Percentiles rank a stretch among this genome's conserved stretches.
phyloP scores from a whole-genome alignment of 2,797 vertebrate genomes.

The Eutrigla gurnardus region DNA sequence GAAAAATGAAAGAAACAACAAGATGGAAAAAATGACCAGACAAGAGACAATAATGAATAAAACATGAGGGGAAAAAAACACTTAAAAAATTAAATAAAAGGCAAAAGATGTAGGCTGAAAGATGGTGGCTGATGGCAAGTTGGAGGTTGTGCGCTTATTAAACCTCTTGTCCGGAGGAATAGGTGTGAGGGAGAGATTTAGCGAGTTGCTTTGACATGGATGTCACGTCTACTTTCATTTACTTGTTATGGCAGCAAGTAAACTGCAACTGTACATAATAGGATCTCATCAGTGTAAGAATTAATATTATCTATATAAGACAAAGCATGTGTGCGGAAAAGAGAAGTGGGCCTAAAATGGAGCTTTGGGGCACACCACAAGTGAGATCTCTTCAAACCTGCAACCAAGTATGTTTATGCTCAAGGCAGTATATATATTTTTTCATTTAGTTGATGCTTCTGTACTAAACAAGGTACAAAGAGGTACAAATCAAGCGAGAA shows the following conservation, averaged over 20 bases:
- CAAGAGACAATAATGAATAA: neutral
- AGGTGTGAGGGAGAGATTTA: neutral
- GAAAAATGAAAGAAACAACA: neutral
- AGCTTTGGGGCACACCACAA: slow-evolving; percentile 15
- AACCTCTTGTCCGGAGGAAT: neutral
- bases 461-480: neutral
- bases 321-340: neutral
- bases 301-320: neutral
- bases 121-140: neutral
- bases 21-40: neutral
- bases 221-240: neutral
- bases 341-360: neutral
- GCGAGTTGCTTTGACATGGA: neutral
- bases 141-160: slow-evolving; percentile 2
- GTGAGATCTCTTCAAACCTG: neutral
- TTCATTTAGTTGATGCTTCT: neutral
- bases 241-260: neutral
- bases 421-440: neutral
- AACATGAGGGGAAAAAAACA: neutral
- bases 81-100: neutral
- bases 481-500: neutral
- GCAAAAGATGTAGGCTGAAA: slow-evolving; percentile 1
- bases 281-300: neutral
- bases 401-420: neutral
- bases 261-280: neutral